Percentiles rank a stretch among this genome's conserved stretches.
Conservation (phyloP, 2,888 invertebrate species). For the Fragum fragum region DNA sequence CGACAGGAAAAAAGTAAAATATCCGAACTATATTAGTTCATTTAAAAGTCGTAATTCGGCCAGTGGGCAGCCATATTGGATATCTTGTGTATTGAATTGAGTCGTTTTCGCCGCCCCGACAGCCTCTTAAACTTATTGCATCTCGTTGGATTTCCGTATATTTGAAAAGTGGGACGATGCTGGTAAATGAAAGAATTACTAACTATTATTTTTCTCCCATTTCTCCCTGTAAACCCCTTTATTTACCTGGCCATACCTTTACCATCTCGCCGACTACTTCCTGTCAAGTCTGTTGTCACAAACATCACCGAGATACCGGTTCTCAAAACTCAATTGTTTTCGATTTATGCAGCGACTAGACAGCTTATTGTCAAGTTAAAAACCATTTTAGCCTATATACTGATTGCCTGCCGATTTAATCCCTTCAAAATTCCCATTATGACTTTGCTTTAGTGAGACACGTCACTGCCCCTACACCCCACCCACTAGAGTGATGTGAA, state of each 20-base stretch:
- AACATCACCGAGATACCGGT: not conserved
- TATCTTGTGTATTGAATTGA: constrained; percentile 14
- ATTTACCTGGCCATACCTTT: constrained; percentile 60
- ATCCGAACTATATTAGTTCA: constrained; percentile 30
- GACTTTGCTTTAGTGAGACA: not conserved
- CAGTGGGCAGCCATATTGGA: constrained; percentile 61
- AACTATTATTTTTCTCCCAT: too few species aligned
- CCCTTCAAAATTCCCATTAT: too few species aligned
- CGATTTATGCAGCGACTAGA: too few species aligned
- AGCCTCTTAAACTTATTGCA: not conserved
- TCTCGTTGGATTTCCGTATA: not conserved
- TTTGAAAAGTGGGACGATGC: constrained; percentile 5
- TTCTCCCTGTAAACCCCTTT: not conserved
- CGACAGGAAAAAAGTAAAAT: too few species aligned
- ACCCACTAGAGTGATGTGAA: not conserved
- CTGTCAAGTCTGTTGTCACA: constrained; percentile 26
- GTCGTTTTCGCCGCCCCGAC: constrained; percentile 1
- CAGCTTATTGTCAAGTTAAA: too few species aligned
- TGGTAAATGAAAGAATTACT: constrained; percentile 5
- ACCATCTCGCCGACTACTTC: constrained; percentile 18
- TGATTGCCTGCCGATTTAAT: too few species aligned
- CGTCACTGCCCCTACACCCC: constrained; percentile 9
- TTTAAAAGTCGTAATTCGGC: constrained; percentile 5
- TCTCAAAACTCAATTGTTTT: not conserved
- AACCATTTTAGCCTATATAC: too few species aligned